Percentiles rank a stretch among this genome's conserved stretches.
Conservation (phyloP, 2,888 invertebrate genomes). For the Congeria kusceri region DNA sequence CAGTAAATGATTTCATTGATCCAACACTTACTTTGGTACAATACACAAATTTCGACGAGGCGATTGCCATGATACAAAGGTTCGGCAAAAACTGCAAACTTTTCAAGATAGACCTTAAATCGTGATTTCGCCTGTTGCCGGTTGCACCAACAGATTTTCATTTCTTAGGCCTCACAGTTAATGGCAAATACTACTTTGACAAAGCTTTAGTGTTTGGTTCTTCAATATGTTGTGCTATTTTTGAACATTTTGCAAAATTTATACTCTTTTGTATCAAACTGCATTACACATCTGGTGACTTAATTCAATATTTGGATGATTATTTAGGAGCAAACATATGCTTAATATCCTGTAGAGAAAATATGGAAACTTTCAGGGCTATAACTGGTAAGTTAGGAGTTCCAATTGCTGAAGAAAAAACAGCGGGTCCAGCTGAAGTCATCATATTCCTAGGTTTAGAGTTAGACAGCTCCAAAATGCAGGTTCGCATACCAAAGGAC, state of each 20-base stretch:
- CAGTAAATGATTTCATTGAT: constrained; percentile 36
- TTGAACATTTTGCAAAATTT: constrained; percentile 19
- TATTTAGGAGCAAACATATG: constrained; percentile 11
- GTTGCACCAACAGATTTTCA: constrained; percentile 12
- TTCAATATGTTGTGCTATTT: too few relatives aligned
- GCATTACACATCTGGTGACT: background rate
- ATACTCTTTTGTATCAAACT: background rate
- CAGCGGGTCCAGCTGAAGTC: background rate
- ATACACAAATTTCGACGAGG: constrained; percentile 16
- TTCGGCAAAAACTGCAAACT: constrained; percentile 19
- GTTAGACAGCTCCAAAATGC: constrained; percentile 8
- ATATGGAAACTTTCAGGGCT: constrained; percentile 2
- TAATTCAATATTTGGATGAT: constrained; percentile 31
- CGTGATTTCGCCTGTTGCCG: constrained; percentile 9
- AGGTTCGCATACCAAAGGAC: constrained; percentile 4
- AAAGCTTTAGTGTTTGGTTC: constrained; percentile 17
- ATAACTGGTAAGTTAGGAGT: constrained; percentile 7
- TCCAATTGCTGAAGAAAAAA: constrained; percentile 28
- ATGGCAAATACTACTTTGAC: constrained; percentile 16
- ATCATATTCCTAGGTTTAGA: constrained; percentile 1
- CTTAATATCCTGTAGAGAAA: background rate
- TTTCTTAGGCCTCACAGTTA: constrained; percentile 13
- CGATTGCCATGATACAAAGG: constrained; percentile 12
- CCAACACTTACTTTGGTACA: background rate
- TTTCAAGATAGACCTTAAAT: constrained; percentile 20